These are phyloP conservation scores for Alces alces DNA, from an alignment of 2,113 vertebrate species.

Conservation along the genomic window DNA sequence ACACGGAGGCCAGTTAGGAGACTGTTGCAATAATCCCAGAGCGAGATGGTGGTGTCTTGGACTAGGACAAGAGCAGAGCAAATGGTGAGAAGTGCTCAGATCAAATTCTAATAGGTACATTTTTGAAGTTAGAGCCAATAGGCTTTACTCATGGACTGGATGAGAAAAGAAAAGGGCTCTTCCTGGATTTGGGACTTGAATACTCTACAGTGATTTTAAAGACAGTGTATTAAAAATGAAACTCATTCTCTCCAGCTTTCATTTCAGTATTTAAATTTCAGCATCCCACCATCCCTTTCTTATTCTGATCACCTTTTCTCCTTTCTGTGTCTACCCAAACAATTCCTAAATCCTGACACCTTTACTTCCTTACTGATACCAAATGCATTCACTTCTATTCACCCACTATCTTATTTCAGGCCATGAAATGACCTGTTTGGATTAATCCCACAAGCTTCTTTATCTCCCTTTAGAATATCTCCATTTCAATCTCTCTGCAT, in stretches of 20 bases:
- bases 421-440: not conserved
- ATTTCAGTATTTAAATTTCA: not conserved
- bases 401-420: not conserved
- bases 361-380: not conserved
- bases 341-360: not conserved
- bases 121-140: not conserved
- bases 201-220: not conserved
- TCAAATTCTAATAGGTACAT: not conserved
- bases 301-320: not conserved
- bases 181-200: not conserved
- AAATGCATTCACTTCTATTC: not conserved
- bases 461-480: not conserved
- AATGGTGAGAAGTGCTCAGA: not conserved
- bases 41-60: not conserved
- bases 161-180: not conserved
- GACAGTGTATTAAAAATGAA: not conserved
- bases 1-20: not conserved
- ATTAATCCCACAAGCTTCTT: not conserved
- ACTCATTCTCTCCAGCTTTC: not conserved
- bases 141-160: not conserved
- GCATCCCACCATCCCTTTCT: not conserved
- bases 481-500: not conserved
- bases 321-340: not conserved
- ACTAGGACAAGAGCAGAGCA: not conserved
- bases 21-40: not conserved